Evolutionary conservation across 2,113 vertebrate species (phyloP), one percentile per base, ranked within the genome.

Genomic region (Pelecanoides urinatrix): DNA sequence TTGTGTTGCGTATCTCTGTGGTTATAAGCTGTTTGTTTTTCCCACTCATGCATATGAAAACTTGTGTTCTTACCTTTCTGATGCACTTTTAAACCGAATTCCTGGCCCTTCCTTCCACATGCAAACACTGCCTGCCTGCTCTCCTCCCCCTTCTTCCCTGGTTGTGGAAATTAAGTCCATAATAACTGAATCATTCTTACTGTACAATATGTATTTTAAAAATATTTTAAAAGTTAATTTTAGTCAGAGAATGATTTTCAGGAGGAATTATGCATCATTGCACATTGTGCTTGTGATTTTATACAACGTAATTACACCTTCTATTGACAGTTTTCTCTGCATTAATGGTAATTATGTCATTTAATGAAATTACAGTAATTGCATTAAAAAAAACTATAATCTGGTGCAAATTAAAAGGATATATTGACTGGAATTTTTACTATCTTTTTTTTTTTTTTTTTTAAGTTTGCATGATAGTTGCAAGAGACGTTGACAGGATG

Each of bases 361-460:
- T 98, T 98, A 98, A 98, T 98, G 96, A 97, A 98, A 98, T 98
- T 98, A 98, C 83, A 97, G 97, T 98, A 98, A 98, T 98, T 98
- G 97, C 97, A 98, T 98, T 97, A 95, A 97, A 97, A 97, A 93
- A 93, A 96, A 42, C 75, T 88, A 97, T 97, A 97, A 98, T 97
- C 96, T 88, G 58, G 65, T 96, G 76, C 34, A 88, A 96, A 96
- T 98, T 96, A 92, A 98, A 97, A 97, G 83, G 94, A 92, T 94
- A 94, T 79, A 92, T 95, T 87, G 72, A 90, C 68, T 96, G 61
- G 25, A 93, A 82, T 49, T 65, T 56, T 92, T 94, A 45, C 87
- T 75, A 42, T 87, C n/a, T n/a, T n/a, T n/a, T n/a, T n/a, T n/a
- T n/a, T n/a, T n/a, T n/a, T n/a, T n/a, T n/a, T n/a, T n/a, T n/a